Percentiles rank a stretch among this genome's conserved stretches.
These are phyloP conservation scores for Nothoprocta perdicaria DNA, from an alignment of 2,113 vertebrate genomes.

Conservation along the genomic window DNA sequence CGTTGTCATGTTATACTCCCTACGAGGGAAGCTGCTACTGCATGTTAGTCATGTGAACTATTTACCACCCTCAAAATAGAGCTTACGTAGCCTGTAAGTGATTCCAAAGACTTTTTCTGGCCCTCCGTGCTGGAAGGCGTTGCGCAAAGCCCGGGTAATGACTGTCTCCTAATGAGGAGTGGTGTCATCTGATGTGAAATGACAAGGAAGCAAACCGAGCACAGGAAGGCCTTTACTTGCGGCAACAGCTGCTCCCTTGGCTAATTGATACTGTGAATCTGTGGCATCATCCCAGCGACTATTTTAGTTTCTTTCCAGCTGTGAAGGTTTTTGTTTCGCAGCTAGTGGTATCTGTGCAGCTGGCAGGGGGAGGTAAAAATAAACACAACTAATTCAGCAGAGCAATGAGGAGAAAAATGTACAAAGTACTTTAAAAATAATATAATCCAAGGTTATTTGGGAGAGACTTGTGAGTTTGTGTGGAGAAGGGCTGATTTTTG, in stretches of 20 bases:
- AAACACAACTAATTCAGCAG: conserved; percentile 58
- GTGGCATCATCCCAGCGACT: conserved; percentile 60
- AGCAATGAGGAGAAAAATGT: conserved; percentile 18
- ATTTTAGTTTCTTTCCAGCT: conserved; percentile 72
- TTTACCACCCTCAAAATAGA: conserved; percentile 38
- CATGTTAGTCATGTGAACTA: background rate
- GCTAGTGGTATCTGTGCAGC: conserved; percentile 71
- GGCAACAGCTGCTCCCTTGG: conserved; percentile 61
- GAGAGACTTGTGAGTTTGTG: conserved; percentile 7
- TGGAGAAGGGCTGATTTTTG: background rate
- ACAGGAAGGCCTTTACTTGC: conserved; percentile 63
- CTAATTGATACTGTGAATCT: conserved; percentile 65
- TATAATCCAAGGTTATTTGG: conserved; percentile 41
- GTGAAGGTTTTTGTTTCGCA: conserved; percentile 68
- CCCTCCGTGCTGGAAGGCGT: background rate
- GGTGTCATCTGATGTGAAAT: conserved; percentile 56
- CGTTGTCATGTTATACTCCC: background rate
- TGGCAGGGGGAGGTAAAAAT: conserved; percentile 61
- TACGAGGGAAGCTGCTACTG: background rate
- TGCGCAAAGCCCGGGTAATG: background rate
- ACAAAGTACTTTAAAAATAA: conserved; percentile 49
- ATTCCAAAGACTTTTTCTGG: conserved; percentile 22
- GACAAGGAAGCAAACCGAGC: conserved; percentile 53
- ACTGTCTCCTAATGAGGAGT: conserved; percentile 40
- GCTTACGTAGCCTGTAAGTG: background rate